phyloP scores from a whole-genome alignment of 2,113 vertebrate species.

The Vireo altiloquus region DNA sequence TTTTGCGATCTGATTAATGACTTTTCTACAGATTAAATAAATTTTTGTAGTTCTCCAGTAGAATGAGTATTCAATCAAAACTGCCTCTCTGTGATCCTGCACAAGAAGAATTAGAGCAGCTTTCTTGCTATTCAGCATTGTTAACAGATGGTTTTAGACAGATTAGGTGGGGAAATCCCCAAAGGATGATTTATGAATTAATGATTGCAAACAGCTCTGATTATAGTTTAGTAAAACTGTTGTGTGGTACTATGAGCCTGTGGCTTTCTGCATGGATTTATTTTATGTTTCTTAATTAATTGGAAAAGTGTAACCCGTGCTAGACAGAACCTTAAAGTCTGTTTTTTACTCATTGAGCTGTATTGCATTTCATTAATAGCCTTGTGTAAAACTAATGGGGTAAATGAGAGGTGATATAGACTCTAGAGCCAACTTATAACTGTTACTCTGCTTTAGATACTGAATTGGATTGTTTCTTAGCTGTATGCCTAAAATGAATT shows the following conservation, averaged over 20 bases:
- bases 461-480: background rate
- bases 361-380: background rate
- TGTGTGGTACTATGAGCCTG: background rate
- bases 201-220: constrained; percentile 42
- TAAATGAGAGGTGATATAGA: background rate
- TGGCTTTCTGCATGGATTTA: background rate
- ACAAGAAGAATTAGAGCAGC: constrained; percentile 11
- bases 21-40: background rate
- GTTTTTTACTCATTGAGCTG: background rate
- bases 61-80: constrained; percentile 10
- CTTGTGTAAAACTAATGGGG: background rate
- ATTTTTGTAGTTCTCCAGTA: background rate
- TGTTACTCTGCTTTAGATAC: background rate
- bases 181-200: constrained; percentile 36
- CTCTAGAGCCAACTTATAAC: background rate
- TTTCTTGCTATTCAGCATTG: constrained; percentile 34
- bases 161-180: constrained; percentile 27
- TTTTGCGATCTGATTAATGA: background rate
- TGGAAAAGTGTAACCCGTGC: background rate
- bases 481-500: background rate
- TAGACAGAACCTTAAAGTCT: background rate
- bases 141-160: constrained; percentile 59
- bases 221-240: constrained; percentile 17
- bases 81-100: background rate
- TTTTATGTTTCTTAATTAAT: background rate